Percentiles rank a stretch among this genome's conserved stretches.
These are phyloP conservation scores for Eristalis pertinax DNA, from an alignment of 2,888 invertebrate genomes.

Conservation along the genomic window DNA sequence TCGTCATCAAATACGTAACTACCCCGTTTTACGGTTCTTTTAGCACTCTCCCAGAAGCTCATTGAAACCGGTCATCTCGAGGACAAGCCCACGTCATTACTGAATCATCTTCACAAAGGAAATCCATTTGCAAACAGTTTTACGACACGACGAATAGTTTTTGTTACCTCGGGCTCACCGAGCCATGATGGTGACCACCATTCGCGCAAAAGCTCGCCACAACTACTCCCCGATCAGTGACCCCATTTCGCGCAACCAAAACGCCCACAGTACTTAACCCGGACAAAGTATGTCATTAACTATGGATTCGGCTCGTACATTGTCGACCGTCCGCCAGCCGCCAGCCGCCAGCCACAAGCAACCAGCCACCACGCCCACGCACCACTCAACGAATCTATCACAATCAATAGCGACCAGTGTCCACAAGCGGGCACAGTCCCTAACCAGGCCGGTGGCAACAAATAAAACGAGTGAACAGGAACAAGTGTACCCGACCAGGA, in stretches of 20 bases:
- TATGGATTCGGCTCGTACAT: slow-evolving; percentile 9
- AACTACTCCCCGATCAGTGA: background rate
- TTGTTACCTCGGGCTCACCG: background rate
- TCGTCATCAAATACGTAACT: background rate
- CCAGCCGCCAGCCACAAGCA: background rate
- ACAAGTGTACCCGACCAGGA: background rate
- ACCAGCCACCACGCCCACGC: slow-evolving; percentile 1
- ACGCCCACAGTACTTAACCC: background rate
- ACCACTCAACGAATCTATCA: slow-evolving; percentile 8
- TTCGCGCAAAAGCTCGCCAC: background rate
- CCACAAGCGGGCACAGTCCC: background rate
- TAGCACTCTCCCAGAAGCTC: background rate
- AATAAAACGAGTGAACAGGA: background rate
- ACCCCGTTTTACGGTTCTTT: background rate
- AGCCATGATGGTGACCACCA: background rate
- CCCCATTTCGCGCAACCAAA: background rate
- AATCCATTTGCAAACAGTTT: background rate
- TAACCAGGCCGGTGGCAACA: background rate
- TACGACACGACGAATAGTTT: background rate
- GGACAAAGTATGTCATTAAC: slow-evolving; percentile 14
- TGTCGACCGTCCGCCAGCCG: background rate
- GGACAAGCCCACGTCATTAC: background rate
- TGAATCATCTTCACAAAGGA: background rate
- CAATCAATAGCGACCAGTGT: slow-evolving; percentile 2
- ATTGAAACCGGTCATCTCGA: background rate